phyloP scores from a whole-genome alignment of 2,888 invertebrate species.

The Volucella zonaria region DNA sequence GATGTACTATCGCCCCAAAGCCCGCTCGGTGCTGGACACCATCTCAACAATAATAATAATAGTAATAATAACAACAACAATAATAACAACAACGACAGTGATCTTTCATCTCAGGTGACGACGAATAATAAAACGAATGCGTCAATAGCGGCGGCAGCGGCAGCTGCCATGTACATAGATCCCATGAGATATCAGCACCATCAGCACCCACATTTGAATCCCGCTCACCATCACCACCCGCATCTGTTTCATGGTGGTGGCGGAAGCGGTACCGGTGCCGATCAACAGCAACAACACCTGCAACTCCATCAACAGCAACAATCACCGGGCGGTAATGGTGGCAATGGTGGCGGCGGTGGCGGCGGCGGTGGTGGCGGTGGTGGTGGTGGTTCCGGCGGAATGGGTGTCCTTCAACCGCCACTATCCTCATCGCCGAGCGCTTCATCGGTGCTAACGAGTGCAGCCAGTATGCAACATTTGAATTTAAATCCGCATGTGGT shows the following conservation, averaged over 20 bases:
- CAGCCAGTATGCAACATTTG: constrained; percentile 79
- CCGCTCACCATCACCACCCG: constrained; percentile 80
- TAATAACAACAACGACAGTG: constrained; percentile 78
- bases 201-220: constrained; percentile 80
- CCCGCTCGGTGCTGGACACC: constrained; percentile 79
- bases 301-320: constrained; percentile 78
- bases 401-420: constrained; percentile 79
- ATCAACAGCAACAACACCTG: constrained; percentile 78
- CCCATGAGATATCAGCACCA: constrained; percentile 82
- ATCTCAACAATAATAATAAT: constrained; percentile 77
- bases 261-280: constrained; percentile 76
- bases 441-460: constrained; percentile 79
- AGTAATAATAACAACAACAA: constrained; percentile 77
- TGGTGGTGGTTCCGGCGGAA: constrained; percentile 76
- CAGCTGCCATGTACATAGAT: constrained; percentile 83
- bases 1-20: constrained; percentile 82
- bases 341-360: constrained; percentile 47
- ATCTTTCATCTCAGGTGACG: constrained; percentile 79
- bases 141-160: constrained; percentile 82
- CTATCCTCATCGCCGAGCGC: constrained; percentile 79
- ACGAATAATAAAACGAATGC: constrained; percentile 79
- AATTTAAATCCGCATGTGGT: constrained; percentile 82
- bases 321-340: constrained; percentile 75
- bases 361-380: constrained; percentile 50
- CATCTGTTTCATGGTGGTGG: constrained; percentile 80